phyloP scores from a whole-genome alignment of 2,888 invertebrate species.

The Spilosoma lubricipeda region DNA sequence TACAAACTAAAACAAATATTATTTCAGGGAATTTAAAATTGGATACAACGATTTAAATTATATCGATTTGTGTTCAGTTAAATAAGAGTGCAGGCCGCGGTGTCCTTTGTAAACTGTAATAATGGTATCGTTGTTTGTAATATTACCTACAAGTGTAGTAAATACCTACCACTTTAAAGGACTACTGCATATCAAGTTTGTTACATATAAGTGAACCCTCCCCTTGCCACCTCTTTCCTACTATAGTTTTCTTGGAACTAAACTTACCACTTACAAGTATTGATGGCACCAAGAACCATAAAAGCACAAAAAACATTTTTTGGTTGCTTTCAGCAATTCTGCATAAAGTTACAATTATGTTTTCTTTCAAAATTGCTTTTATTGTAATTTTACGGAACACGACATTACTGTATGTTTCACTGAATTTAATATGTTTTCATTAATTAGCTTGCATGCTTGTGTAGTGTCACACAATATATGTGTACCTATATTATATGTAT shows the following conservation, averaged over 20 bases:
- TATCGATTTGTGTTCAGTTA: background rate
- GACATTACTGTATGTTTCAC: slow-evolving; percentile 54
- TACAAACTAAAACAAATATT: slow-evolving; percentile 5
- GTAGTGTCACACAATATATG: no score
- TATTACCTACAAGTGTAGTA: background rate
- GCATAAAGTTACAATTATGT: background rate
- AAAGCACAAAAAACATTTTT: slow-evolving; percentile 4
- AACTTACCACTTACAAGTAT: slow-evolving; percentile 1
- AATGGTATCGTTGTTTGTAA: no score
- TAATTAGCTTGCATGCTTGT: no score
- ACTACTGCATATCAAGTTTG: background rate
- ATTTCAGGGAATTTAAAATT: background rate
- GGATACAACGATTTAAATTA: background rate
- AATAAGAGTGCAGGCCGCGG: background rate
- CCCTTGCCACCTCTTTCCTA: no score
- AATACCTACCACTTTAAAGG: background rate
- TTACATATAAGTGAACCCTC: no score
- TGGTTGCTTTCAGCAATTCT: background rate
- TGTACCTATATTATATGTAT: no score
- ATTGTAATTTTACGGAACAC: slow-evolving; percentile 37
- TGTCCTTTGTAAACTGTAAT: background rate
- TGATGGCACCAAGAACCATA: background rate
- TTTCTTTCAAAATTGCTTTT: slow-evolving; percentile 17
- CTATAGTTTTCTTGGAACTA: background rate
- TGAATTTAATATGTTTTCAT: slow-evolving; percentile 28